Evolutionary conservation across 1,140 invertebrate species (phyloP), one percentile per base, ranked within the genome.

Genomic region (Bactericera cockerelli): DNA sequence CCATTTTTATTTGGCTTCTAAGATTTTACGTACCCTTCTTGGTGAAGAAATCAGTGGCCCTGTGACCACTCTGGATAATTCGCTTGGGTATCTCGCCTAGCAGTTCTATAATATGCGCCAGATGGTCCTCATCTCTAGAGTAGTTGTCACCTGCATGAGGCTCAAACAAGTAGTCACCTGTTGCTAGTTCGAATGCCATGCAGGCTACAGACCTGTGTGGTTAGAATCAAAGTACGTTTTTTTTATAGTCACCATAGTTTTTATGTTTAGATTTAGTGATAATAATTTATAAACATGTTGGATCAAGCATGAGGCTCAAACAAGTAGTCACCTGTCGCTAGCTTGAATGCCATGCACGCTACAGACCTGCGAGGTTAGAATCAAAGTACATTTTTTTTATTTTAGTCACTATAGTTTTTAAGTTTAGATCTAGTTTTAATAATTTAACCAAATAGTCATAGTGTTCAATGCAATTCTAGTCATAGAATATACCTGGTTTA

Each of bases 291-390:
- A n/a, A n/a, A n/a, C n/a, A n/a, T n/a, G n/a, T n/a, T n/a, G n/a
- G n/a, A n/a, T n/a, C n/a, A n/a, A n/a, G 88, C 92, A 73, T 98
- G 94, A 38, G 96, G 95, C 74, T 99, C 95, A 75, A 99, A 99
- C 60, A 99, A 75, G 75, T 98, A 99, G 75, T 99, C 96, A 58
- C 96, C 97, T 19, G 95, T 98, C 3, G 94, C 95, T 63, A 99
- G 74, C 75, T 99, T 96, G 75, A 99, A 99, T 14, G 95, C 91
- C 91, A 98, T 96, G 70, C 95, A 98, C 33, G 94, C 95, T n/a
- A 92, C 93, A 64, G 91, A 95, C 42, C 42, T 49, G 42, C 22
- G 28, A n/a, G n/a, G n/a, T n/a, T n/a, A n/a, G n/a, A n/a, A n/a
- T n/a, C n/a, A n/a, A n/a, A n/a, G n/a, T n/a, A n/a, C n/a, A n/a